These are phyloP conservation scores for Nomada ruficornis DNA, from an alignment of 2,888 invertebrate species.

Conservation along the genomic window DNA sequence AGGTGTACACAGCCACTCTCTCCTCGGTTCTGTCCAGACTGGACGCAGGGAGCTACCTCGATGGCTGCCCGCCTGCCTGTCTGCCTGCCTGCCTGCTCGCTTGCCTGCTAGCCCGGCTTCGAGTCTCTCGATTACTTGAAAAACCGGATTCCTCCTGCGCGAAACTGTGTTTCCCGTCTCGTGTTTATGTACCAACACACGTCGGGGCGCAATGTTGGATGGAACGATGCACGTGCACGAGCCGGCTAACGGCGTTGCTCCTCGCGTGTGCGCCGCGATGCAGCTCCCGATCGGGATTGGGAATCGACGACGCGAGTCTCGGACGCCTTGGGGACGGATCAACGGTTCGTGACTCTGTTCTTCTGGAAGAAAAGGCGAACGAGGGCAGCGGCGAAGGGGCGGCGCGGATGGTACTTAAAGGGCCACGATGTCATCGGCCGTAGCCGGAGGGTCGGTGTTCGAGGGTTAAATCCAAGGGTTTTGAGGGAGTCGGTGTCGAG, in stretches of 20 bases:
- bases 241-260: constrained; percentile 34
- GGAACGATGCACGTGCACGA: constrained; percentile 24
- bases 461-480: constrained; percentile 74
- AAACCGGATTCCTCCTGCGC: constrained; percentile 83
- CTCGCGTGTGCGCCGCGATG: constrained; percentile 16
- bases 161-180: constrained; percentile 81
- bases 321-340: background rate
- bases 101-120: constrained; percentile 64
- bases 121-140: constrained; percentile 81
- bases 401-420: constrained; percentile 49
- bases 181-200: constrained; percentile 76
- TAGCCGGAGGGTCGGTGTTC: constrained; percentile 71
- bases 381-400: background rate
- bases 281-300: constrained; percentile 37
- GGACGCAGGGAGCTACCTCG: constrained; percentile 66
- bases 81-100: constrained; percentile 61
- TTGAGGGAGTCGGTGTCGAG: constrained; percentile 69
- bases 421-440: constrained; percentile 67
- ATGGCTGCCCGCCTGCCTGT: constrained; percentile 71
- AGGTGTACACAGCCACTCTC: constrained; percentile 72
- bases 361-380: background rate
- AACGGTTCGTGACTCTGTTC: background rate
- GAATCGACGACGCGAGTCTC: background rate
- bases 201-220: constrained; percentile 35
- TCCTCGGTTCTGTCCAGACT: constrained; percentile 60